Conservation (phyloP, 2,888 invertebrate species). For the Drosophila multiciliata region DNA sequence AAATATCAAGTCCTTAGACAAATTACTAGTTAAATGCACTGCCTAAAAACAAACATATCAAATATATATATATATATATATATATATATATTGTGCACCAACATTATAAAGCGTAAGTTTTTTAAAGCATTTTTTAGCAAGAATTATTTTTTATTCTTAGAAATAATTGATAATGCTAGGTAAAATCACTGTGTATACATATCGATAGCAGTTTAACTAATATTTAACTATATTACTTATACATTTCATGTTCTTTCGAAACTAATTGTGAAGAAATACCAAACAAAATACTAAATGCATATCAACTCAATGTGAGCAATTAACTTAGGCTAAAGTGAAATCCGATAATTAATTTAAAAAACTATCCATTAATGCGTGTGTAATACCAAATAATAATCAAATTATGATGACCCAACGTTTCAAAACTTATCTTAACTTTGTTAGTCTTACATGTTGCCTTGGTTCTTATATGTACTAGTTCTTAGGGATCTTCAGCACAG, state of each 20-base stretch:
- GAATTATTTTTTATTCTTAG: slow-evolving; percentile 63
- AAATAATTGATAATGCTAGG: slow-evolving; percentile 27
- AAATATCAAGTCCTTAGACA: slow-evolving; percentile 63
- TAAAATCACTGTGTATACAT: slow-evolving; percentile 43
- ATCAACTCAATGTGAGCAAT: slow-evolving; percentile 77
- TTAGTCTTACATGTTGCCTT: slow-evolving; percentile 40
- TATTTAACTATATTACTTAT: slow-evolving; percentile 41
- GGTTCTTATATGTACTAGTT: slow-evolving; percentile 44
- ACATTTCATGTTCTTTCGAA: slow-evolving; percentile 59
- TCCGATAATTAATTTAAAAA: slow-evolving; percentile 3
- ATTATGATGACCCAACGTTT: slow-evolving; percentile 53
- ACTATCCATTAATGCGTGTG: slow-evolving; percentile 29
- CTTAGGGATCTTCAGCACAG: slow-evolving; percentile 67
- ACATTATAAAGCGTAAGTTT: slow-evolving; percentile 46
- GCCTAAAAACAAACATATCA: slow-evolving; percentile 50
- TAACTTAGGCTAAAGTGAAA: slow-evolving; percentile 55
- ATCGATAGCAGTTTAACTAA: slow-evolving; percentile 46
- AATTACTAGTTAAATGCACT: slow-evolving; percentile 74
- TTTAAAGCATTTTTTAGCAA: slow-evolving; percentile 72
- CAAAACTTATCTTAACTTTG: slow-evolving; percentile 15
- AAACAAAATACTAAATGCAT: slow-evolving; percentile 49
- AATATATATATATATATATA: slow-evolving; percentile 14
- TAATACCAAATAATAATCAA: slow-evolving; percentile 28
- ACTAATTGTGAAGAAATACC: slow-evolving; percentile 51
- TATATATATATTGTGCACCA: slow-evolving; percentile 47